Evolutionary conservation across 2,113 vertebrate genomes (phyloP).

Genomic region (Carassius carassius): DNA sequence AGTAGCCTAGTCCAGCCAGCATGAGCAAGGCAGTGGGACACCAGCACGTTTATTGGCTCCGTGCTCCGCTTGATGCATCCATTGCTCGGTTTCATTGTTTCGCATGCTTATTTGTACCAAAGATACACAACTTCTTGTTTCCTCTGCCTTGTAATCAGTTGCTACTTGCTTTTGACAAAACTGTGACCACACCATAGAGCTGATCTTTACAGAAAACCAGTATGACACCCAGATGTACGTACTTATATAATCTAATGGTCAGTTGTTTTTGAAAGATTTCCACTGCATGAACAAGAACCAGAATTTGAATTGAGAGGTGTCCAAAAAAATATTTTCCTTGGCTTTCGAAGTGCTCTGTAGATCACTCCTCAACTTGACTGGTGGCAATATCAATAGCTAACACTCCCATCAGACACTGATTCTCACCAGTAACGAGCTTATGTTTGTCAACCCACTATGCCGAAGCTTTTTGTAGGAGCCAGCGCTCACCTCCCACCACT

Average conservation of each 20-base stretch:
- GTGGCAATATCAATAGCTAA: conserved; percentile 25
- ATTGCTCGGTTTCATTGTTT: neutral
- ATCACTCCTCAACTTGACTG: neutral
- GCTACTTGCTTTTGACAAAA: neutral
- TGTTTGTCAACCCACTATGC: conserved; percentile 32
- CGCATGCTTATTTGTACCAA: neutral
- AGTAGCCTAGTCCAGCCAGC: conserved; percentile 37
- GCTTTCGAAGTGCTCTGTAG: neutral
- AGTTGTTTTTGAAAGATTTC: neutral
- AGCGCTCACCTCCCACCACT: conserved; percentile 35
- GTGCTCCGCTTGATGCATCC: neutral
- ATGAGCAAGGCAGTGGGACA: conserved; percentile 42
- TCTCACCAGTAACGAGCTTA: conserved; percentile 34
- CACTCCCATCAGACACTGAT: neutral
- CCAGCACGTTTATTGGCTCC: conserved; percentile 19
- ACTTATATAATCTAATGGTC: neutral
- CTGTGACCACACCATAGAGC: neutral
- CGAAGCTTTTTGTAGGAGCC: conserved; percentile 27
- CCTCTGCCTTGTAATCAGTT: neutral
- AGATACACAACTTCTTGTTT: neutral
- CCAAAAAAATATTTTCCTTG: neutral
- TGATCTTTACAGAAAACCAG: neutral
- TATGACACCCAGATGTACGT: neutral
- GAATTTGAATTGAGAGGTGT: neutral
- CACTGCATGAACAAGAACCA: neutral